phyloP scores from a whole-genome alignment of 37 sponge, comb jelly and placozoan species.

The Aphrocallistes beatrix region DNA sequence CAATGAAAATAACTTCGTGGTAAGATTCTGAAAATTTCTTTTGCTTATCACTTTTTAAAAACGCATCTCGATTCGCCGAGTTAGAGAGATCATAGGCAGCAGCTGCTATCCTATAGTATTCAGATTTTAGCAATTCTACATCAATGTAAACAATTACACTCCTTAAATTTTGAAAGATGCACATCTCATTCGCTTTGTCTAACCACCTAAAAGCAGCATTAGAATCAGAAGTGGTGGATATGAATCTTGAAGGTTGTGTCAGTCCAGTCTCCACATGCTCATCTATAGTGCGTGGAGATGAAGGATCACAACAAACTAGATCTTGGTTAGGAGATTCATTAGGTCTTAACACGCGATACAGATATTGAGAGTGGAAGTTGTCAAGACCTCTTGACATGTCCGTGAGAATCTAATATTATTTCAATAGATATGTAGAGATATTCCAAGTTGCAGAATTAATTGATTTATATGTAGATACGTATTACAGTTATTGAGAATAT shows the following conservation, averaged over 20 bases:
- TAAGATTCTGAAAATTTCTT: background rate
- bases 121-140: background rate
- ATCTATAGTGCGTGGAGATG: background rate
- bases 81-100: background rate
- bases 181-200: background rate
- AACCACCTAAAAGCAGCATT: background rate
- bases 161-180: background rate
- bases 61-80: background rate
- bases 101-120: background rate
- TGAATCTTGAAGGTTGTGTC: background rate
- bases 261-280: background rate
- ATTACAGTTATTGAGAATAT: too few relatives aligned
- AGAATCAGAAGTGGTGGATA: background rate
- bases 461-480: too few relatives aligned
- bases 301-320: background rate
- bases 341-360: background rate
- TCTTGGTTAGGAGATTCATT: background rate
- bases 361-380: background rate
- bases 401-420: too few relatives aligned
- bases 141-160: background rate
- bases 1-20: background rate
- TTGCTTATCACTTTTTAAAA: background rate
- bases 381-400: background rate
- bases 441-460: too few relatives aligned
- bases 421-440: too few relatives aligned